These are phyloP conservation scores for Pogona vitticeps DNA, from an alignment of 2,113 vertebrate species.

Conservation along the genomic window DNA sequence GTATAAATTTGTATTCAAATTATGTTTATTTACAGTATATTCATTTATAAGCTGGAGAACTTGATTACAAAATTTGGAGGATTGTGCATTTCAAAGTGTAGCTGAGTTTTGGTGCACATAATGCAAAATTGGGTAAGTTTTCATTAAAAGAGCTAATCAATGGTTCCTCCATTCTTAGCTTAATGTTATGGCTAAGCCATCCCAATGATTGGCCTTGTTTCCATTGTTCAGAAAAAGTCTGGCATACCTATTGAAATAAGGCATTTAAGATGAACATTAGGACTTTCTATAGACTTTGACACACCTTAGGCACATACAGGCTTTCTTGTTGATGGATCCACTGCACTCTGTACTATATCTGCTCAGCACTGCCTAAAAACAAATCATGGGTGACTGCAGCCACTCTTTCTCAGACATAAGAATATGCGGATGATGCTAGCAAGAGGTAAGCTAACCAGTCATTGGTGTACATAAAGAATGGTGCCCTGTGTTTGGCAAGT, in stretches of 20 bases:
- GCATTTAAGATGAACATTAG: background rate
- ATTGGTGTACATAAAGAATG: background rate
- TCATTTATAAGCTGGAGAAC: too few species aligned
- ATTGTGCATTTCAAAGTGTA: too few species aligned
- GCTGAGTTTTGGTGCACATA: background rate
- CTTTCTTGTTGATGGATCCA: background rate
- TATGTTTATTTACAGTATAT: too few species aligned
- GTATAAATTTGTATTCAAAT: too few species aligned
- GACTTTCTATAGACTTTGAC: background rate
- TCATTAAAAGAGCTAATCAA: too few species aligned
- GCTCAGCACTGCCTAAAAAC: background rate
- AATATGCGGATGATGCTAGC: background rate
- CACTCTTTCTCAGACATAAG: background rate
- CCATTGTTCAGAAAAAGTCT: background rate
- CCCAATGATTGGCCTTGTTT: background rate
- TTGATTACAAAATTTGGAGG: too few species aligned
- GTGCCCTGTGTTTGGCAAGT: background rate
- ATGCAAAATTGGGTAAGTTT: background rate
- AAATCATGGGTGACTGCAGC: background rate
- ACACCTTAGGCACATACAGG: background rate
- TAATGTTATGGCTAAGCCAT: background rate
- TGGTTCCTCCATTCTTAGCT: background rate
- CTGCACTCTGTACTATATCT: background rate
- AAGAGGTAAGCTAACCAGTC: background rate
- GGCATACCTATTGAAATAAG: background rate